Conservation (phyloP, 2,888 invertebrate species). For the Tetropium fuscum region DNA sequence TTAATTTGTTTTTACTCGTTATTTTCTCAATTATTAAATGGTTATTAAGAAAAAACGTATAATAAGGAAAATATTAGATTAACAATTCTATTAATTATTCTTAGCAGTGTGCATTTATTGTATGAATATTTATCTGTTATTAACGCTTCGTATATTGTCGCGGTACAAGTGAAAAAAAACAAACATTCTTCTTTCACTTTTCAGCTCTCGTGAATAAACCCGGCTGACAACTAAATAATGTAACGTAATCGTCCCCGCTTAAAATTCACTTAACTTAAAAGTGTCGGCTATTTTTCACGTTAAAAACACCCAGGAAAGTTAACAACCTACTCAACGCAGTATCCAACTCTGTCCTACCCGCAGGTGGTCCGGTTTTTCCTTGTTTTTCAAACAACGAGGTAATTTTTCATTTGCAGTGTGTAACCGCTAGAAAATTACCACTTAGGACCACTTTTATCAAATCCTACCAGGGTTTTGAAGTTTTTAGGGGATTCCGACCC, state of each 20-base stretch:
- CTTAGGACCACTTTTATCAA: conserved; percentile 61
- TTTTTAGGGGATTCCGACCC: conserved; percentile 41
- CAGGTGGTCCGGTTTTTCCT: conserved; percentile 33
- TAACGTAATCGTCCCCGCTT: conserved; percentile 62
- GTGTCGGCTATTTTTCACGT: conserved; percentile 62
- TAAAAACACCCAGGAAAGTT: conserved; percentile 46
- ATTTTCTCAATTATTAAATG: too few species aligned
- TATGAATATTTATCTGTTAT: too few species aligned
- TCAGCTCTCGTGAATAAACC: conserved; percentile 8
- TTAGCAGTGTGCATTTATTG: too few species aligned
- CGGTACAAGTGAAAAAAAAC: too few species aligned
- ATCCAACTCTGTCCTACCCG: conserved; percentile 38
- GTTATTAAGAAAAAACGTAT: too few species aligned
- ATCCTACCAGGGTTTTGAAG: conserved; percentile 47
- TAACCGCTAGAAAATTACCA: conserved; percentile 61
- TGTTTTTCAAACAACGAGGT: conserved; percentile 48
- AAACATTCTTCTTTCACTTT: not conserved
- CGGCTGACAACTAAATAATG: conserved; percentile 54
- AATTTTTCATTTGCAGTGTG: conserved; percentile 60
- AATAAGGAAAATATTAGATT: not conserved
- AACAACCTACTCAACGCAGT: conserved; percentile 41
- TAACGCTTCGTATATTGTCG: too few species aligned
- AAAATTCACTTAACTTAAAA: conserved; percentile 64
- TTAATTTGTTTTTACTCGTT: too few species aligned
- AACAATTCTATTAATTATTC: not conserved